phyloP scores from a whole-genome alignment of 2,113 vertebrate genomes.

The Limnothrissa miodon region DNA sequence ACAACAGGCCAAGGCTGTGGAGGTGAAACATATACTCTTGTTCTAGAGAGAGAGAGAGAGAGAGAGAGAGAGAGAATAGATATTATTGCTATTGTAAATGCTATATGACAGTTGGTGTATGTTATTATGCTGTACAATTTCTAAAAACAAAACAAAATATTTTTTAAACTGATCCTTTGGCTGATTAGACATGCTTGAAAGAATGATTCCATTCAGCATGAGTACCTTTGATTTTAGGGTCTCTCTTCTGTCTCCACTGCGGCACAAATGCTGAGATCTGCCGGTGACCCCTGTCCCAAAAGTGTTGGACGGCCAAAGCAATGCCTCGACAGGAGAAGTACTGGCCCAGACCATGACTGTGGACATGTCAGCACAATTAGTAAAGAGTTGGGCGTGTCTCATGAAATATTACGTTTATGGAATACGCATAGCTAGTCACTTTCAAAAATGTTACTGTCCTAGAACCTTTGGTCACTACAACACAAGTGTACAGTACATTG shows the following conservation, averaged over 20 bases:
- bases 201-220: background rate
- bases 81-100: too few relatives aligned
- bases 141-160: too few relatives aligned
- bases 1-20: conserved; percentile 76
- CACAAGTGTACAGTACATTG: too few relatives aligned
- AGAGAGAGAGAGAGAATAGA: background rate
- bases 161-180: background rate
- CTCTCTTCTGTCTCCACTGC: conserved; percentile 79
- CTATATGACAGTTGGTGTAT: too few relatives aligned
- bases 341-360: conserved; percentile 79
- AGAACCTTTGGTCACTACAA: too few relatives aligned
- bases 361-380: background rate
- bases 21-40: conserved; percentile 77
- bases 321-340: conserved; percentile 89
- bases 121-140: too few relatives aligned
- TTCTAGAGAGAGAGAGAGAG: conserved; percentile 63
- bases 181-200: background rate
- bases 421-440: too few relatives aligned
- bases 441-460: too few relatives aligned
- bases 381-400: too few relatives aligned
- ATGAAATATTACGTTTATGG: too few relatives aligned
- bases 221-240: conserved; percentile 76
- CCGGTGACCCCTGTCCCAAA: conserved; percentile 84
- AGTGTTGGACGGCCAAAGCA: conserved; percentile 84
- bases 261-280: conserved; percentile 78